Evolutionary conservation across 92 coral and sea anemone species (phyloP).

Genomic region (Porites lobata): DNA sequence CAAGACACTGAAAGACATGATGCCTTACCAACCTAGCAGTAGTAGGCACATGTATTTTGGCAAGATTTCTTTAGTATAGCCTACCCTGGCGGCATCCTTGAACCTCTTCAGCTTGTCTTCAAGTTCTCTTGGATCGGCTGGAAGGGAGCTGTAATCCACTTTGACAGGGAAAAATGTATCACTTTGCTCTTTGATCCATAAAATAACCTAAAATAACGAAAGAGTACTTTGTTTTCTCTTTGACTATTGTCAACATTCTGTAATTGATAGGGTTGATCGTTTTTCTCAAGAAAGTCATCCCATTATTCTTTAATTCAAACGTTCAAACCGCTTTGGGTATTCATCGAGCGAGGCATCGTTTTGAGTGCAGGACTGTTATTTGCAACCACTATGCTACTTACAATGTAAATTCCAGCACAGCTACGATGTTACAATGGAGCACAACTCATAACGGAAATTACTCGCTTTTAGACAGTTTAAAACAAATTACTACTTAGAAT

Average conservation of each 20-base stretch:
- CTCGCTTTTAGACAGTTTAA: background rate
- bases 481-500: background rate
- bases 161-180: slow-evolving; percentile 97
- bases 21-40: background rate
- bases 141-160: slow-evolving; percentile 90
- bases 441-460: background rate
- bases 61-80: background rate
- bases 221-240: background rate
- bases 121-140: slow-evolving; percentile 89
- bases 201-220: slow-evolving; percentile 69
- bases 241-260: background rate
- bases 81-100: slow-evolving; percentile 91
- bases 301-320: no score
- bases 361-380: no score
- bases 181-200: slow-evolving; percentile 98
- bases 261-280: background rate
- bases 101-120: slow-evolving; percentile 86
- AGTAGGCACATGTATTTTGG: background rate
- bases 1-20: background rate
- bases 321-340: no score
- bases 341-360: no score
- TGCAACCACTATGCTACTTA: no score
- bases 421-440: no score
- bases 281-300: background rate
- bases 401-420: no score